Percentiles rank a stretch among this genome's conserved stretches.
These are phyloP conservation scores for Anthoscopus minutus DNA, from an alignment of 2,113 vertebrate species.

Conservation along the genomic window DNA sequence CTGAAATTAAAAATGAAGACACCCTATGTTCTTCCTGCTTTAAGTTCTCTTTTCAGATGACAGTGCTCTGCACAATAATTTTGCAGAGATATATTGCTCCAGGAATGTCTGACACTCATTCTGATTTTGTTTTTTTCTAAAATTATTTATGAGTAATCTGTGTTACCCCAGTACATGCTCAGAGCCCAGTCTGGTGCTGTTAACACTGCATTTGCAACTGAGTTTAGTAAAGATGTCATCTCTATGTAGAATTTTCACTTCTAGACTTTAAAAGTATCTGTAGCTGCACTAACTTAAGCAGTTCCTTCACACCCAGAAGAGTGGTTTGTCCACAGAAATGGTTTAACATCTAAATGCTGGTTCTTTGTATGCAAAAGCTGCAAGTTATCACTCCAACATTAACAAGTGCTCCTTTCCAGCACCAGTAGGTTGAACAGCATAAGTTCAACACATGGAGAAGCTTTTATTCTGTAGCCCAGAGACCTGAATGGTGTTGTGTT, in stretches of 20 bases:
- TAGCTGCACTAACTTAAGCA: neutral
- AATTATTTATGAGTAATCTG: neutral
- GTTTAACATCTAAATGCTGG: neutral
- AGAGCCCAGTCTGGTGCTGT: neutral
- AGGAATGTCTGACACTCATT: neutral
- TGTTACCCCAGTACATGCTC: neutral
- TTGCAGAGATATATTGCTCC: neutral
- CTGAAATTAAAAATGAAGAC: constrained; percentile 18
- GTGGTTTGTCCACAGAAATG: neutral
- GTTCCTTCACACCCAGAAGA: neutral
- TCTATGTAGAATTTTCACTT: neutral
- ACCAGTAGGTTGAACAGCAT: neutral
- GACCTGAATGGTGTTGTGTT: neutral
- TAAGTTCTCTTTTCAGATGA: neutral
- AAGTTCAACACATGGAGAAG: constrained; percentile 10
- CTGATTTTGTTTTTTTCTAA: neutral
- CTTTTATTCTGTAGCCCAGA: constrained; percentile 6
- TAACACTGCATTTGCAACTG: neutral
- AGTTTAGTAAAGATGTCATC: neutral
- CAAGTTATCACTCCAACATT: neutral
- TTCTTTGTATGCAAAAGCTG: neutral
- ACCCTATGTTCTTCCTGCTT: neutral
- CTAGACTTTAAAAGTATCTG: neutral
- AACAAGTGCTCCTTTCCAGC: constrained; percentile 17
- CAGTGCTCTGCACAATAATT: neutral